Evolutionary conservation across 53 echinoderm and acorn worm species (phyloP).

Genomic region (Hippasteria phrygiana): DNA sequence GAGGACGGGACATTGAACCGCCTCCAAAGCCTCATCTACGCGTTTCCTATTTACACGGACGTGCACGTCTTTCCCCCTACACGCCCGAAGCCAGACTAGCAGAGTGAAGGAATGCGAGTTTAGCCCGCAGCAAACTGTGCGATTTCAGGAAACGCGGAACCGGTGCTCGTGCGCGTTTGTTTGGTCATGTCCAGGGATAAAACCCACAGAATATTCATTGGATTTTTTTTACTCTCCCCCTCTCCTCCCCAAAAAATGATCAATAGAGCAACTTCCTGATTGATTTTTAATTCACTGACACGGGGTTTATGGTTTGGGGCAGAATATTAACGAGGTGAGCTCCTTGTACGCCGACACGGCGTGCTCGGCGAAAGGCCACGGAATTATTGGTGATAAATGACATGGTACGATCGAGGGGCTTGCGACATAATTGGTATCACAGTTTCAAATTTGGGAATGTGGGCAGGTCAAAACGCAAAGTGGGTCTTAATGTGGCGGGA

Average conservation of each 20-base stretch:
- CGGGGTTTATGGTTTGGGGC: constrained; percentile 51
- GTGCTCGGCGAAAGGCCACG: background rate
- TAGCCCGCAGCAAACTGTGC: constrained; percentile 41
- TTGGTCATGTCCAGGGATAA: constrained; percentile 49
- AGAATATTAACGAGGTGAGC: constrained; percentile 47
- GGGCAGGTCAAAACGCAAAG: too few species aligned
- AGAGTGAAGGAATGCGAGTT: constrained; percentile 67
- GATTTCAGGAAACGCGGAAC: constrained; percentile 58
- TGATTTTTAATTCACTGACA: constrained; percentile 71
- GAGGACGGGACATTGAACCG: constrained; percentile 52
- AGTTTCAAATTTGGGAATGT: too few species aligned
- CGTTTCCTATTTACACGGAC: constrained; percentile 63
- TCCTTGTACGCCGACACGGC: constrained; percentile 8
- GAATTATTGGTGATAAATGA: background rate
- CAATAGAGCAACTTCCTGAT: constrained; percentile 69
- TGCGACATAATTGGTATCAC: too few species aligned
- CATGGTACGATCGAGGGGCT: background rate
- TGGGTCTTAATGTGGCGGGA: too few species aligned
- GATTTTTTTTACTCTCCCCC: constrained; percentile 39
- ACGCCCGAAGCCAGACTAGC: constrained; percentile 56
- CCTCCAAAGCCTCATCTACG: constrained; percentile 23
- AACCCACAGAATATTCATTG: constrained; percentile 57
- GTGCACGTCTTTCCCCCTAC: constrained; percentile 36
- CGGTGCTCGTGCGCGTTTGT: constrained; percentile 45
- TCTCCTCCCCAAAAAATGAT: constrained; percentile 39